Evolutionary conservation across 2,888 invertebrate species (phyloP).

Genomic region (Scrobipalpa atriplicella): DNA sequence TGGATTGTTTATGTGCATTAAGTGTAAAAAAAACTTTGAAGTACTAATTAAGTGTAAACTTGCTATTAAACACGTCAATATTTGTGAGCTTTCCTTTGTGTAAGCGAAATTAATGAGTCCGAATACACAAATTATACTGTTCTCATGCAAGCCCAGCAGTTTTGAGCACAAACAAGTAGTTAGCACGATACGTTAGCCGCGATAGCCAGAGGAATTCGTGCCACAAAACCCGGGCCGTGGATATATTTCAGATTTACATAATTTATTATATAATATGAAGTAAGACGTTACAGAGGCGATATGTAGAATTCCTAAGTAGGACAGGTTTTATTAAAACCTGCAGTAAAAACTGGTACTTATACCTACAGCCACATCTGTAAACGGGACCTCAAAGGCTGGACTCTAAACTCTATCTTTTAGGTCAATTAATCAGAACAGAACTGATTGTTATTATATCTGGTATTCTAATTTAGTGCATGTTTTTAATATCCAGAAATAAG

Average conservation of each 20-base stretch:
- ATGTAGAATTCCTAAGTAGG: not conserved
- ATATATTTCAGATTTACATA: constrained; percentile 29
- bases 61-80: too few relatives aligned
- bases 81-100: not conserved
- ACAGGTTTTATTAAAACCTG: not conserved
- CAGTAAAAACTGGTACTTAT: too few relatives aligned
- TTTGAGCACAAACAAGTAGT: constrained; percentile 22
- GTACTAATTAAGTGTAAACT: too few relatives aligned
- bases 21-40: too few relatives aligned
- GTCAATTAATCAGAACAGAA: too few relatives aligned
- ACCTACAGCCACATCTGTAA: too few relatives aligned
- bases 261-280: constrained; percentile 39
- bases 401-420: too few relatives aligned
- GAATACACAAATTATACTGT: constrained; percentile 3
- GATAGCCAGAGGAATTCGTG: constrained; percentile 29
- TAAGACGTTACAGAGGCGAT: not conserved
- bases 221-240: constrained; percentile 25
- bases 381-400: too few relatives aligned
- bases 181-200: constrained; percentile 22
- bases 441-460: too few relatives aligned
- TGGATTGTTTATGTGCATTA: too few relatives aligned
- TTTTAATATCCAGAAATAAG: too few relatives aligned
- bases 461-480: too few relatives aligned
- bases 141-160: constrained; percentile 22
- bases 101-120: constrained; percentile 15